These are phyloP conservation scores for Neogale vison DNA, from an alignment of 2,113 vertebrate species.

Conservation along the genomic window DNA sequence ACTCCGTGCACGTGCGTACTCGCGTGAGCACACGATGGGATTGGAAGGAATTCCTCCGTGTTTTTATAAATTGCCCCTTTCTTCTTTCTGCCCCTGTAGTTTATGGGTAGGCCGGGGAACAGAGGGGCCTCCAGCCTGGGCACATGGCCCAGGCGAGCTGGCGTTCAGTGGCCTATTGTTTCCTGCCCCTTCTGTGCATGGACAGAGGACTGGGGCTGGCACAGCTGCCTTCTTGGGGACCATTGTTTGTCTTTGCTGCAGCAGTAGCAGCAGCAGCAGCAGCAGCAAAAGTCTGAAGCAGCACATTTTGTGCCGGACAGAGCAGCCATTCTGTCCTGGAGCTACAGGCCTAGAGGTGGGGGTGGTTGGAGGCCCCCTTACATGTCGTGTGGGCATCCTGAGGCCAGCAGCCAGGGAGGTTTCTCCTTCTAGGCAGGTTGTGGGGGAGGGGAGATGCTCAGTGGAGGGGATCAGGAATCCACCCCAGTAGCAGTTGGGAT, in stretches of 20 bases:
- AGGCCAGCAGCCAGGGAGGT: not conserved
- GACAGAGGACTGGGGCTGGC: slow-evolving; percentile 35
- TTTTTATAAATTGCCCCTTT: slow-evolving; percentile 70
- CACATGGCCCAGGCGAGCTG: slow-evolving; percentile 39
- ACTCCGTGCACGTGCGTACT: not conserved
- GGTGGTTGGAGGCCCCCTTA: not conserved
- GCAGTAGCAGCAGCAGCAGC: not conserved
- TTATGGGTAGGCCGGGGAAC: slow-evolving; percentile 68
- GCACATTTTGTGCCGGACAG: slow-evolving; percentile 15
- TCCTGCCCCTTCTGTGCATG: not conserved
- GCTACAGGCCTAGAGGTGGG: not conserved
- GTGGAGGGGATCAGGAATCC: not conserved
- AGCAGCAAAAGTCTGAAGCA: slow-evolving; percentile 47
- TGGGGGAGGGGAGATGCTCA: not conserved
- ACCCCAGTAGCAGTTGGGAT: not conserved
- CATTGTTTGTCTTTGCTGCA: slow-evolving; percentile 57
- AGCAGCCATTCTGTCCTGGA: slow-evolving; percentile 15
- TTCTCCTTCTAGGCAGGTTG: not conserved
- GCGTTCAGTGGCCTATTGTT: slow-evolving; percentile 79
- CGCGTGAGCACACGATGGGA: slow-evolving; percentile 22
- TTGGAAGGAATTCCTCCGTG: slow-evolving; percentile 80
- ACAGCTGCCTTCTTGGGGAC: slow-evolving; percentile 72
- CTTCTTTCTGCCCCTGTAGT: slow-evolving; percentile 57
- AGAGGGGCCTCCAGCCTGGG: slow-evolving; percentile 67
- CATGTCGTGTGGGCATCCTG: not conserved